Base-by-base conservation (phyloP, 2,113 vertebrate genomes). In the Sturnus vulgaris region DNA sequence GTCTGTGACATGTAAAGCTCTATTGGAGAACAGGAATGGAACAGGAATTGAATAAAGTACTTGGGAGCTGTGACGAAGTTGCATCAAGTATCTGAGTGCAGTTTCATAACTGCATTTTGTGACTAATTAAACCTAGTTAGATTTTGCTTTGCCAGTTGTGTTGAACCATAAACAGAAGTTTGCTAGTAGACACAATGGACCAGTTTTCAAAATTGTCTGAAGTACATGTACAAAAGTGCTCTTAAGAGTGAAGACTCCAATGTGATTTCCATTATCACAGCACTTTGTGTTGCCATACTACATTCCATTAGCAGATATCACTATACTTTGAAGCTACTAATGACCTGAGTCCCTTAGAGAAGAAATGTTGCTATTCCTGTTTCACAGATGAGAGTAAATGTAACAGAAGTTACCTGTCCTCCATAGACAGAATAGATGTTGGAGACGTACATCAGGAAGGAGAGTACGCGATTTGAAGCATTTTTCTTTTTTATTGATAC, bases 61-160 rank as follows among this genome's bases (percentile, higher is more conserved):
- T 89, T 91, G 47, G 49, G 95, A 94, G 46, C 60, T 73, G 23
- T 84, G 35, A 83, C 15, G 49, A 94, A 60, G 37, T 61, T 86
- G 8, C 35, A 56, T 47, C 47, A 73, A 73, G 76, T 88, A 82
- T 65, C 86, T 93, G 71, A 88, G 66, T 94, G 69, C 4, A 10
- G 24, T 91, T 96, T 92, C 78, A 59, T 73, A 82, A 77, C 14
- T 12, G 39, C 25, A 75, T 75, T 97, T 94, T 91, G 69, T 96
- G 63, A 92, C 78, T 95, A 83, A 90, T 33, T 65, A 85, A 82
- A 72, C 19, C 59, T 65, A 72, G 61, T 55, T 90, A 89, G 40
- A 75, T 82, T 30, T 85, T 91, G 44, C 79, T 59, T 24, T 82
- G 23, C 35, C n/a, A 33, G 70, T 90, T 92, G 66, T 95, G 44